A percentile compares a stretch with the other conserved stretches of the same genome.
Evolutionary conservation across 1,140 invertebrate genomes (phyloP).

Genomic region (Ooceraea biroi): DNA sequence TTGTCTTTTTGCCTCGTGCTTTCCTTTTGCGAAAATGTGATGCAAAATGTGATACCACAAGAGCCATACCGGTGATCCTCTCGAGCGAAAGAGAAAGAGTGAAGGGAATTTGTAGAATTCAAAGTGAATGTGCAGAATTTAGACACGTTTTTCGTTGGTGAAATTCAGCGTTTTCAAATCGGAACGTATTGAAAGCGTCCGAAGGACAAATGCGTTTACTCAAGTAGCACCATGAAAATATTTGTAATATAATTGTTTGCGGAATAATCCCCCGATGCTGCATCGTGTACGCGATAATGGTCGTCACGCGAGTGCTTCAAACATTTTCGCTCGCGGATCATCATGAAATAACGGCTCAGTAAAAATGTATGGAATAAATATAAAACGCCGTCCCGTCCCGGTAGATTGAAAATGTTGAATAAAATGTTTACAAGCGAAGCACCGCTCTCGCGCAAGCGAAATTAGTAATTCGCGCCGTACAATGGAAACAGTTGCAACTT

Average conservation of each 20-base stretch:
- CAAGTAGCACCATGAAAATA: conserved; percentile 30
- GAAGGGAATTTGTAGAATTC: background rate
- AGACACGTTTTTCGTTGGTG: background rate
- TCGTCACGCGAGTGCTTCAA: conserved; percentile 26
- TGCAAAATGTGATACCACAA: too few species aligned
- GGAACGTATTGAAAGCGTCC: conserved; percentile 8
- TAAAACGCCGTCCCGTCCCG: conserved; percentile 14
- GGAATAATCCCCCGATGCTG: conserved; percentile 24
- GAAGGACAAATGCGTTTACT: conserved; percentile 10
- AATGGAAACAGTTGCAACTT: too few species aligned
- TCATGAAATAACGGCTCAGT: conserved; percentile 44
- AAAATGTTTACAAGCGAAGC: conserved; percentile 23
- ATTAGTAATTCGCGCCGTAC: conserved; percentile 8
- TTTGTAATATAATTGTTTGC: conserved; percentile 36
- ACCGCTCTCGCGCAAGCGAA: conserved; percentile 1
- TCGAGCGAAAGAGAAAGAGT: too few species aligned
- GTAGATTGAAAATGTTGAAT: conserved; percentile 21
- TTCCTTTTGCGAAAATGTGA: too few species aligned
- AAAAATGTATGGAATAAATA: conserved; percentile 44
- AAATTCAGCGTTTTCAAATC: conserved; percentile 32
- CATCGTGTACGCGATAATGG: conserved; percentile 15
- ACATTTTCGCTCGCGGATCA: conserved; percentile 37
- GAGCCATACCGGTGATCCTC: too few species aligned
- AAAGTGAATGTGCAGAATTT: background rate
- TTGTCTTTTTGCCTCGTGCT: too few species aligned